Evolutionary conservation across 35 echinoderm and acorn worm genomes (phyloP).

Genomic region (Anneissia japonica): DNA sequence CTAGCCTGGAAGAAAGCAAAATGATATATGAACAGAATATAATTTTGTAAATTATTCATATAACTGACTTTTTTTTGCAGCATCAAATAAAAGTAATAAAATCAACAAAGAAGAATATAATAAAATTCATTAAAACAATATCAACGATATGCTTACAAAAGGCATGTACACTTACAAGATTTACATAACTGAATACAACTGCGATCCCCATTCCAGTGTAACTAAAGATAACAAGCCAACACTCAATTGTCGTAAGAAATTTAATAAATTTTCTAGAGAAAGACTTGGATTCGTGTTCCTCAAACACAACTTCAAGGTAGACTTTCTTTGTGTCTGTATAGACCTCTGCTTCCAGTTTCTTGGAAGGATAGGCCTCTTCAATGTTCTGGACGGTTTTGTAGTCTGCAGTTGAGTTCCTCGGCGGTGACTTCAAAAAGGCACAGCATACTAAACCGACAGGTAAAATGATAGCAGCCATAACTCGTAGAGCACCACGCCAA

Average conservation of each 20-base stretch:
- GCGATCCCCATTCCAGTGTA: neutral
- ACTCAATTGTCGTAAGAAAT: neutral
- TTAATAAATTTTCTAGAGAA: neutral
- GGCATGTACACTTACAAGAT: too few relatives aligned
- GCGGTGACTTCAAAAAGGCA: neutral
- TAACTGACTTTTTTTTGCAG: too few relatives aligned
- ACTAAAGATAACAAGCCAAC: neutral
- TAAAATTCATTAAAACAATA: too few relatives aligned
- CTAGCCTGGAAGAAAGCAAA: neutral
- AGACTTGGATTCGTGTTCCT: neutral
- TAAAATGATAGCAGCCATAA: neutral
- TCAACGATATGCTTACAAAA: neutral
- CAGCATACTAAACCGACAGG: neutral
- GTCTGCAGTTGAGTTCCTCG: neutral
- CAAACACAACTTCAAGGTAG: neutral
- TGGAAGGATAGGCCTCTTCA: neutral
- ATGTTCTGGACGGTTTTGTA: neutral
- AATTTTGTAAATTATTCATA: too few relatives aligned
- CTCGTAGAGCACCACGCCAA: neutral
- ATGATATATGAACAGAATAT: too few relatives aligned
- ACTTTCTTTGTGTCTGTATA: neutral
- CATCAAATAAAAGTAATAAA: too few relatives aligned
- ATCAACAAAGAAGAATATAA: too few relatives aligned
- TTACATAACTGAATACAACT: neutral
- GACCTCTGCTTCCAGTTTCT: neutral